Evolutionary conservation across 35 echinoderm and acorn worm genomes (phyloP).

Genomic region (Chiridota heheva): DNA sequence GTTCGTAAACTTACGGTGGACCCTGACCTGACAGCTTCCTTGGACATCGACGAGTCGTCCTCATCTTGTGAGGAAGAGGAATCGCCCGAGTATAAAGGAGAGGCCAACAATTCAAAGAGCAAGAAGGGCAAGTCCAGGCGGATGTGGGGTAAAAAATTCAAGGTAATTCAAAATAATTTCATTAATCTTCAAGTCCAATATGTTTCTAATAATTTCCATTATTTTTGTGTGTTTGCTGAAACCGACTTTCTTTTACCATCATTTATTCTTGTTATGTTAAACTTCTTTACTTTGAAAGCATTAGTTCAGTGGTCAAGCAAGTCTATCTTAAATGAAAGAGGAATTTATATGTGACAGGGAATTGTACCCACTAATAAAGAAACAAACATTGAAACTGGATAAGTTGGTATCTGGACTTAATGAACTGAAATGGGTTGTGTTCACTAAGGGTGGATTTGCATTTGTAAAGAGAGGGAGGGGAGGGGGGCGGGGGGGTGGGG

Average conservation of each 20-base stretch:
- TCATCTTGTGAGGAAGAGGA: slow-evolving; percentile 59
- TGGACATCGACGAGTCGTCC: slow-evolving; percentile 67
- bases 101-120: slow-evolving; percentile 37
- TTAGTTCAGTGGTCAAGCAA: too few species aligned
- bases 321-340: too few species aligned
- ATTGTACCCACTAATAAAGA: too few species aligned
- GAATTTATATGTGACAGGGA: too few species aligned
- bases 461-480: too few species aligned
- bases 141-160: slow-evolving; percentile 96
- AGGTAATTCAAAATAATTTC: slow-evolving; percentile 47
- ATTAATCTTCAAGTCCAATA: background rate
- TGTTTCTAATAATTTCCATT: background rate
- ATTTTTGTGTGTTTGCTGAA: background rate
- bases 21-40: slow-evolving; percentile 51
- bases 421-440: too few species aligned
- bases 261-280: too few species aligned
- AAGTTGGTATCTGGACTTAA: too few species aligned
- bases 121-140: slow-evolving; percentile 55
- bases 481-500: too few species aligned
- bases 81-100: slow-evolving; percentile 1
- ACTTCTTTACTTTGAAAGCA: too few species aligned
- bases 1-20: slow-evolving; percentile 79
- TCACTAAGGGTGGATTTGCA: too few species aligned
- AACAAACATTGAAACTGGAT: too few species aligned
- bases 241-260: background rate